These are phyloP conservation scores for Ellobium chinense DNA, from an alignment of 2,888 invertebrate species.

Conservation along the genomic window DNA sequence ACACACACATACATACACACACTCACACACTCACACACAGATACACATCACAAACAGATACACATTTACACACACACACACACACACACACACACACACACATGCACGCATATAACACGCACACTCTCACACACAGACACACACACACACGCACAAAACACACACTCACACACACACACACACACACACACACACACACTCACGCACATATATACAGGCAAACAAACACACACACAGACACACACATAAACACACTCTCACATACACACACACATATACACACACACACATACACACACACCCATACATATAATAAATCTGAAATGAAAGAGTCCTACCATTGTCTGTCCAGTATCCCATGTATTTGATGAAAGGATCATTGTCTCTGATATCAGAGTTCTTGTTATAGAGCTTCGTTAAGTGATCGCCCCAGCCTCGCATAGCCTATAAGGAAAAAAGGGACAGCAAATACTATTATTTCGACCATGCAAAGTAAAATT, in stretches of 20 bases:
- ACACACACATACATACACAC: too few species aligned
- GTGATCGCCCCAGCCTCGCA: conserved; percentile 22
- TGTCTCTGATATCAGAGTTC: neutral
- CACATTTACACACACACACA: too few species aligned
- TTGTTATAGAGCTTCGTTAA: conserved; percentile 12
- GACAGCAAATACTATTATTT: too few species aligned
- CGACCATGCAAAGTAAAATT: too few species aligned
- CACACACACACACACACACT: neutral
- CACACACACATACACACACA: neutral
- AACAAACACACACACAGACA: neutral
- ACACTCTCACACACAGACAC: too few species aligned
- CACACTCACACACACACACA: neutral
- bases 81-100: too few species aligned
- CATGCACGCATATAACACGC: too few species aligned
- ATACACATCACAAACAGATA: too few species aligned
- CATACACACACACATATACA: neutral
- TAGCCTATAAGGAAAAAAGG: neutral
- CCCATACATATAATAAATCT: neutral
- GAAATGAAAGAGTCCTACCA: conserved; percentile 5
- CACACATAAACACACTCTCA: neutral
- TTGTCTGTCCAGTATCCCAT: conserved; percentile 41
- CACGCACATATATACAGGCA: neutral
- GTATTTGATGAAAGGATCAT: conserved; percentile 14
- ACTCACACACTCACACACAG: too few species aligned
- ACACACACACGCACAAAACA: too few species aligned